These are phyloP conservation scores for Biston stratarius DNA, from an alignment of 2,888 invertebrate species.

Conservation along the genomic window DNA sequence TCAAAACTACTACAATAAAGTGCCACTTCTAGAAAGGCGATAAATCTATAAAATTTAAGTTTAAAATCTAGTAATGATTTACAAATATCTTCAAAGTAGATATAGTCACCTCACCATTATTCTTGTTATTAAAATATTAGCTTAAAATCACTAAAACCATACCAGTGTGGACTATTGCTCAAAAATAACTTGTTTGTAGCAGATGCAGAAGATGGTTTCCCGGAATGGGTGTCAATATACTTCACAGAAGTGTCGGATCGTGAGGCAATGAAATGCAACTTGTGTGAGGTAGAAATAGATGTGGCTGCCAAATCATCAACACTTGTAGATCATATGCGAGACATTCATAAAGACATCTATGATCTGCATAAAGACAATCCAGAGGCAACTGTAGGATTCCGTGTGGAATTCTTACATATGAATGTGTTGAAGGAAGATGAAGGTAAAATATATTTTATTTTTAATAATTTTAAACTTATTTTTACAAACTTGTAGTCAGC, in stretches of 20 bases:
- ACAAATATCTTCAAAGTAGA: no score
- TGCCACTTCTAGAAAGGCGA: background rate
- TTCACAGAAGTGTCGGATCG: slow-evolving; percentile 57
- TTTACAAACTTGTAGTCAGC: background rate
- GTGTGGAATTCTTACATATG: slow-evolving; percentile 75
- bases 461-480: background rate
- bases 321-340: slow-evolving; percentile 65
- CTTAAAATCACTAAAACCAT: background rate
- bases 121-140: background rate
- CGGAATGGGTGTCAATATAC: slow-evolving; percentile 76
- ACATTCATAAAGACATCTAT: slow-evolving; percentile 67
- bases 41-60: background rate
- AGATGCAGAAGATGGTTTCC: slow-evolving; percentile 48
- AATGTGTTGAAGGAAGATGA: slow-evolving; percentile 68
- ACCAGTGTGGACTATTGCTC: background rate
- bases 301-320: slow-evolving; percentile 59
- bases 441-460: slow-evolving; percentile 48
- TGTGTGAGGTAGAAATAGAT: slow-evolving; percentile 63
- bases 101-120: background rate
- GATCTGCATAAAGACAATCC: slow-evolving; percentile 75
- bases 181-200: slow-evolving; percentile 22
- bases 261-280: slow-evolving; percentile 66
- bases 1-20: background rate
- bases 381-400: slow-evolving; percentile 71
- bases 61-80: background rate